Percentiles rank a stretch among this genome's conserved stretches.
Conservation (phyloP, 2,888 invertebrate genomes). For the Zaprionus bogoriensis region DNA sequence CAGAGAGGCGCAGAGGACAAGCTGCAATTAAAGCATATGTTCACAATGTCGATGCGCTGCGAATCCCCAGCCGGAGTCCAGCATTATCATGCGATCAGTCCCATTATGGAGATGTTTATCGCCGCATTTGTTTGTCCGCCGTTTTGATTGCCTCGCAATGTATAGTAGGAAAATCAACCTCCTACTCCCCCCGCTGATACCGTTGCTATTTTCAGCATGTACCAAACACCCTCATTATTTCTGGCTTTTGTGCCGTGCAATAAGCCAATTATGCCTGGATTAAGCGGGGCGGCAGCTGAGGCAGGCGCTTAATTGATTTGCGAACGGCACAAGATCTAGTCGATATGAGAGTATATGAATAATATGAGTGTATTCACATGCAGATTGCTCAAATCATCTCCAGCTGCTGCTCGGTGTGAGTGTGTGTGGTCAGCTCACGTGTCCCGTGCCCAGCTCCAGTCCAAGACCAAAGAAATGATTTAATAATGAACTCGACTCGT, state of each 20-base stretch:
- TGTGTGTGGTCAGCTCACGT: conserved; percentile 72
- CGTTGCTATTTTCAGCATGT: conserved; percentile 39
- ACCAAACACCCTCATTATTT: conserved; percentile 70
- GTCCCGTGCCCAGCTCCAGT: conserved; percentile 31
- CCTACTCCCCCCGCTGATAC: conserved; percentile 24
- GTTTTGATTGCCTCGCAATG: conserved; percentile 50
- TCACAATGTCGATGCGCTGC: conserved; percentile 3
- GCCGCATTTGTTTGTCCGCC: conserved; percentile 50
- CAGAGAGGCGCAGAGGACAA: conserved; percentile 47
- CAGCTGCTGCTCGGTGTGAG: not conserved
- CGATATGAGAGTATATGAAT: not conserved
- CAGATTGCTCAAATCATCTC: conserved; percentile 34
- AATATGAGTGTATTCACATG: conserved; percentile 33
- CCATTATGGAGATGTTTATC: conserved; percentile 81
- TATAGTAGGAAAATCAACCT: no score
- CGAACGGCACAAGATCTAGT: not conserved
- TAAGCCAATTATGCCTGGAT: conserved; percentile 74
- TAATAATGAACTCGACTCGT: conserved; percentile 66
- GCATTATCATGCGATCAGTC: conserved; percentile 43
- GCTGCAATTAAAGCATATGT: conserved; percentile 74
- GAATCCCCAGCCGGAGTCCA: not conserved
- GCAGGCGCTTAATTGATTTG: conserved; percentile 56
- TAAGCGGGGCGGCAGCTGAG: conserved; percentile 60
- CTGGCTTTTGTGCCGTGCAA: conserved; percentile 65
- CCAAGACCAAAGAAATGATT: conserved; percentile 63